Conservation (phyloP, 1,140 invertebrate species). For the Bicyclus anynana region DNA sequence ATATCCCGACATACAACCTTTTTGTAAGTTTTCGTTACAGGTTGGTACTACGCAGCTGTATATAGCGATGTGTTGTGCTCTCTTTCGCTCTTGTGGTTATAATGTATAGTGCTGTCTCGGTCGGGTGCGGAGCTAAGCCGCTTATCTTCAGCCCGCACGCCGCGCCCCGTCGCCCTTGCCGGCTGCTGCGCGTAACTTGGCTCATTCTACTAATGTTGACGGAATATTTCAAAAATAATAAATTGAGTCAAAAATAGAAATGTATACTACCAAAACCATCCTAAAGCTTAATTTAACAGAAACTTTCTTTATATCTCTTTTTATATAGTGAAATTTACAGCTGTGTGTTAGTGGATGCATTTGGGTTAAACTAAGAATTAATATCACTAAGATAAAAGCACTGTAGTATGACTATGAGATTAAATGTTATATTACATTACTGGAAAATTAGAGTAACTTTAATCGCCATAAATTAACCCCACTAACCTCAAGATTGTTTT, state of each 20-base stretch:
- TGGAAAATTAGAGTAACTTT: too few relatives aligned
- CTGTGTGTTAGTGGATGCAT: too few relatives aligned
- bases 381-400: too few relatives aligned
- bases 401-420: too few relatives aligned
- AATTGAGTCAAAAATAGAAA: not conserved
- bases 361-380: too few relatives aligned
- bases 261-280: too few relatives aligned
- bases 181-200: conserved; percentile 59
- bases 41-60: conserved; percentile 60
- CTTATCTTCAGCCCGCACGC: conserved; percentile 72
- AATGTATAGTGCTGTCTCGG: conserved; percentile 34
- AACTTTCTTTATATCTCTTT: too few relatives aligned
- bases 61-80: conserved; percentile 53
- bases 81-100: conserved; percentile 25
- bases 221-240: conserved; percentile 1
- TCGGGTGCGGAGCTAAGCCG: conserved; percentile 67
- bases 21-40: conserved; percentile 9
- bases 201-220: conserved; percentile 46
- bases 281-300: too few relatives aligned
- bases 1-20: conserved; percentile 29
- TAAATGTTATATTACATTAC: too few relatives aligned
- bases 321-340: too few relatives aligned
- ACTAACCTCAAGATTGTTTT: too few relatives aligned
- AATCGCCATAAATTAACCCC: too few relatives aligned
- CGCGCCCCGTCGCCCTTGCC: conserved; percentile 44